Evolutionary conservation across 2,888 invertebrate genomes (phyloP), one percentile per base, ranked within the genome.

Genomic region (Pocota personata): DNA sequence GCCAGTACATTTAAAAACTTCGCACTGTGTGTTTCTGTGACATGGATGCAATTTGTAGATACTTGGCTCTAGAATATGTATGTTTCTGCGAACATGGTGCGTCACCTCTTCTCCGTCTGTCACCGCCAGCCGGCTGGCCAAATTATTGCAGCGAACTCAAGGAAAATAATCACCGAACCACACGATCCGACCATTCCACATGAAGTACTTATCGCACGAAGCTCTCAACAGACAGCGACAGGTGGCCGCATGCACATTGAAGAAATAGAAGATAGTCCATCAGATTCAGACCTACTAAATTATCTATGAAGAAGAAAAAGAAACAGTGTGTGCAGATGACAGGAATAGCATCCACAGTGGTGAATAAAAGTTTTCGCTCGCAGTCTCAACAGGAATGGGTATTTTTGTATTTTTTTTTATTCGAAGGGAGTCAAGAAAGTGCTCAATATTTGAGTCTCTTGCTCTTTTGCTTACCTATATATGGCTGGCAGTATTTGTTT

Each of bases 201-300:
- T 55, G 48, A 43, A 66, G 80, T 71, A 86, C 86, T 76, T 80
- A 80, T 72, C 64, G 66, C 40, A 71, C 73, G 24, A 52, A 71
- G 66, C 57, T 71, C 46, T 80, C 80, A 71, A 86, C 71, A 21
- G 86, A 86, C 86, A 86, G 80, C 86, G 86, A 86, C 86, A 86
- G 86, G 86, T 86, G 86, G 86, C 86, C 71, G 55, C 76, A 86
- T 71, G 71, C 71, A 76, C 46, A 58, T 52, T 52, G 72, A 83
- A 62, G 55, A 72, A 52, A 37, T 55, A 69, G 67, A 80, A 76
- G 80, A 86, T 86, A 86, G 86, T 86, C 71, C 80, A 86, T 86
- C 80, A 86, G 76, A 72, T 32, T 16, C 76, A 67, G 86, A 67
- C 82, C 80, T 86, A 80, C 82, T 80, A 86, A 86, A 80, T 86